Base-by-base conservation (phyloP, 1,140 invertebrate genomes). In the Lethrus apterus region DNA sequence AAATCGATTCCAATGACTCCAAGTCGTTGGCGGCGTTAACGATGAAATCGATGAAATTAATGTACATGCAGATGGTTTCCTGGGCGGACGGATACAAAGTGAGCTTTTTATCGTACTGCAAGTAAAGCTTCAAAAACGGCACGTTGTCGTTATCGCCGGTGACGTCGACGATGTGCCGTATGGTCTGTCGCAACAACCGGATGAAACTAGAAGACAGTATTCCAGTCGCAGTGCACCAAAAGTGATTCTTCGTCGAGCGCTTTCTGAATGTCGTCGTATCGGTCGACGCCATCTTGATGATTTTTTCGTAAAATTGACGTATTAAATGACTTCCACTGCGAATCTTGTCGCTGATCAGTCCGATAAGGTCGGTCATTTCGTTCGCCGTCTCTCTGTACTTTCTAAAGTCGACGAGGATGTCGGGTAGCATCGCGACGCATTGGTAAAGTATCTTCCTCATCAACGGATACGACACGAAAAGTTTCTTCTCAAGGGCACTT, bases 381-480 rank as follows among this genome's bases (percentile, higher is more conserved):
- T 71, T 64, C 13, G 68, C 54, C 52, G 59, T 66, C 3, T 63
- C 55, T 52, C 70, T 68, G 53, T 76, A 78, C 32, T 64, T 70
- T 11, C 56, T 43, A 48, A 80, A 72, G 57, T 76, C 60, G n/a
- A 75, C 73, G 5, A 81, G 67, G 26, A 63, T 58, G 1, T 59
- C 40, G 0, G 79, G 78, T 55, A 84, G 68, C 1, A 69, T 65
- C 13, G 57, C 59, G 9, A 72, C 66, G 1, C 78, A 74, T 15
- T 73, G 74, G 36, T 69, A 67, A 1, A 82, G 56, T 2, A 84
- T 70, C 20, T 71, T 69, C 35, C 74, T 70, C 47, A 84, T 71
- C 33, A 82, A 72, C 11, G 73, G 74, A 56, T 83, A 76, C n/a
- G 80, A 60, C 8, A 81, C 65, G 10, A 79, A 69, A 35, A 74